Evolutionary conservation across 1,140 invertebrate species (phyloP).

Genomic region (Uloborus diversus): DNA sequence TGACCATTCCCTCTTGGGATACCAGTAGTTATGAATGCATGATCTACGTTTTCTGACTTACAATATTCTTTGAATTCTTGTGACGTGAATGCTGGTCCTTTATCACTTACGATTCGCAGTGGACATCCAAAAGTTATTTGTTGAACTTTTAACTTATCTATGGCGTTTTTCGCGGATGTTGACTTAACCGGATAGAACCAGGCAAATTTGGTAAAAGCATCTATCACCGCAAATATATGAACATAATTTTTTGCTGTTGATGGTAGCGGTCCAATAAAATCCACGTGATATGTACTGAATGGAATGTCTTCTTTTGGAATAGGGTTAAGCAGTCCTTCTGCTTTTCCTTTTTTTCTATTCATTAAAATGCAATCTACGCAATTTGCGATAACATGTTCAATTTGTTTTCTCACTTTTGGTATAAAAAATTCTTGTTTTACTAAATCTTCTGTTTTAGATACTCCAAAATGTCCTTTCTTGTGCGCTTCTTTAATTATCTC

Average conservation of each 20-base stretch:
- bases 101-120: background rate
- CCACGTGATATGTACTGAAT: background rate
- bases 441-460: too few relatives aligned
- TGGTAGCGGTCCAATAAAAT: background rate
- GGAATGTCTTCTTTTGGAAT: background rate
- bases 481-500: too few relatives aligned
- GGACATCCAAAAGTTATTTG: background rate
- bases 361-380: background rate
- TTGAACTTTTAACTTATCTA: background rate
- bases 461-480: too few relatives aligned
- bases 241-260: background rate
- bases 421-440: too few relatives aligned
- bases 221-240: background rate
- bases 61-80: background rate
- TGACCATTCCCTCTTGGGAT: background rate
- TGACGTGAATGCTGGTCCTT: background rate
- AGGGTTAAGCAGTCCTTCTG: background rate
- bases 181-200: slow-evolving; percentile 5
- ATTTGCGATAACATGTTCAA: background rate
- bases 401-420: too few relatives aligned
- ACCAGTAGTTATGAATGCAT: background rate
- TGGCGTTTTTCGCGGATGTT: background rate
- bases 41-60: background rate
- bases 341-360: background rate
- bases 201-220: slow-evolving; percentile 13